Percentiles rank a stretch among this genome's conserved stretches.
phyloP scores from a whole-genome alignment of 37 sponge, comb jelly and placozoan genomes.

The Chondrosia reniformis region DNA sequence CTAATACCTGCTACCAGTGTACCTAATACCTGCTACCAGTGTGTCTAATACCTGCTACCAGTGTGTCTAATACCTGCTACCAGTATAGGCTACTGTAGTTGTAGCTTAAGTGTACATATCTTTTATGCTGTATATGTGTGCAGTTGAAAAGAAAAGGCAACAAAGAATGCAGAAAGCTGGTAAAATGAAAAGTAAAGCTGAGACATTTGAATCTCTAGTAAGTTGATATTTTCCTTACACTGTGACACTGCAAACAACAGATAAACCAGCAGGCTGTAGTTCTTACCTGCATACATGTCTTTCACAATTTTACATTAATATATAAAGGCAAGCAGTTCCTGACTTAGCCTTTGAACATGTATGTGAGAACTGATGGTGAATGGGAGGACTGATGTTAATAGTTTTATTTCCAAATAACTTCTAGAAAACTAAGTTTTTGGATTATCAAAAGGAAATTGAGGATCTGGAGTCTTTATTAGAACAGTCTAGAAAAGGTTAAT shows the following conservation, averaged over 20 bases:
- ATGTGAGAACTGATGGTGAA: too few relatives aligned
- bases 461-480: background rate
- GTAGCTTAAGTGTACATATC: background rate
- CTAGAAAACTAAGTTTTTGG: slow-evolving; percentile 12
- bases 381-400: too few relatives aligned
- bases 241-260: too few relatives aligned
- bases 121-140: background rate
- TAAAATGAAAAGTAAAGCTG: slow-evolving; percentile 45
- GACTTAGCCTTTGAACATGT: too few relatives aligned
- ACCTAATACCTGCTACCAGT: too few relatives aligned
- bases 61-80: background rate
- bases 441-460: slow-evolving; percentile 8
- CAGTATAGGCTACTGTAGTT: background rate
- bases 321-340: too few relatives aligned
- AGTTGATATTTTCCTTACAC: background rate
- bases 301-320: too few relatives aligned
- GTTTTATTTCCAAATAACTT: too few relatives aligned
- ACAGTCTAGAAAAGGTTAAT: background rate
- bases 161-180: slow-evolving; percentile 75
- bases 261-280: too few relatives aligned
- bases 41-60: too few relatives aligned
- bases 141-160: slow-evolving; percentile 83
- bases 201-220: slow-evolving; percentile 77
- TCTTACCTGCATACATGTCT: too few relatives aligned
- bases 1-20: too few relatives aligned